phyloP scores from a whole-genome alignment of 2,888 invertebrate species.

The Aromia moschata region DNA sequence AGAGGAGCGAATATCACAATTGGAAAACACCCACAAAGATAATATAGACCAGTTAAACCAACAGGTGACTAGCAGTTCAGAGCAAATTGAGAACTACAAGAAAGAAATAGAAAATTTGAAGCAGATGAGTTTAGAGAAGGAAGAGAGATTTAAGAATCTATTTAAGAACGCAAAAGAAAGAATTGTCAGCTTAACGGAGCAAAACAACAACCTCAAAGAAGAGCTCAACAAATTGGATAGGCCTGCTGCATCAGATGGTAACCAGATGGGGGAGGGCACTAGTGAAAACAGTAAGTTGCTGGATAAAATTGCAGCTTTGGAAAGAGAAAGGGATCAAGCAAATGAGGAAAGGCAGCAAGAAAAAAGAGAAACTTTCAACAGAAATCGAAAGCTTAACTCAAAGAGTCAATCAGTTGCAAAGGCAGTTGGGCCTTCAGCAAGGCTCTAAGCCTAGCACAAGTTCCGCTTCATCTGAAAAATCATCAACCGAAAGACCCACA shows the following conservation, averaged over 20 bases:
- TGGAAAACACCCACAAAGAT: conserved; percentile 63
- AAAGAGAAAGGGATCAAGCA: conserved; percentile 72
- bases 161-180: conserved; percentile 79
- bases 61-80: conserved; percentile 60
- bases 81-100: conserved; percentile 68
- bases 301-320: conserved; percentile 72
- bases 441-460: conserved; percentile 76
- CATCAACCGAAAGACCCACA: conserved; percentile 73
- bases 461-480: conserved; percentile 70
- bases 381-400: conserved; percentile 77
- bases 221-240: conserved; percentile 61
- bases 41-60: conserved; percentile 63
- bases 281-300: conserved; percentile 60
- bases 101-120: conserved; percentile 63
- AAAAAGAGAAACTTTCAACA: conserved; percentile 76
- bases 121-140: conserved; percentile 60
- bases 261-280: conserved; percentile 61
- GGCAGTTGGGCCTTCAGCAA: conserved; percentile 70
- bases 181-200: conserved; percentile 77
- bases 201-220: conserved; percentile 70
- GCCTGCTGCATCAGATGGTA: conserved; percentile 58
- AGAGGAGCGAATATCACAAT: conserved; percentile 59
- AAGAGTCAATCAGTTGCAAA: conserved; percentile 63
- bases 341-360: conserved; percentile 68
- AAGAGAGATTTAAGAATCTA: conserved; percentile 65